phyloP scores from a whole-genome alignment of 2,113 vertebrate species.

The Microcebus griseorufus region DNA sequence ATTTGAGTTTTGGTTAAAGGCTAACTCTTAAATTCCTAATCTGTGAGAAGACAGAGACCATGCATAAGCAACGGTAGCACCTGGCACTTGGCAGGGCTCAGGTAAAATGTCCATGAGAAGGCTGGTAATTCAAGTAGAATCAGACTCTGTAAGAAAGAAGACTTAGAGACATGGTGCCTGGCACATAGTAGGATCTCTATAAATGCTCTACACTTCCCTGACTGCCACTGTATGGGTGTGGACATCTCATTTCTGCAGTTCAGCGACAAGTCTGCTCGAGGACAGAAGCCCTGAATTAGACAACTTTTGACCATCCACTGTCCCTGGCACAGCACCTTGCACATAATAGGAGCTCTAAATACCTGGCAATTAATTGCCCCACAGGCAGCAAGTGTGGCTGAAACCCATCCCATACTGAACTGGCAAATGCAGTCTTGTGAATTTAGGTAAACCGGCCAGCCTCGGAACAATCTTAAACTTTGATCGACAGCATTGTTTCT shows the following conservation, averaged over 20 bases:
- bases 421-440: neutral
- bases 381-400: neutral
- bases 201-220: neutral
- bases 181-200: neutral
- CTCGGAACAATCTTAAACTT: neutral
- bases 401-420: neutral
- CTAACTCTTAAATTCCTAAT: slow-evolving; percentile 52
- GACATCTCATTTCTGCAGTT: neutral
- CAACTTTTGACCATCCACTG: neutral
- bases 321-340: neutral
- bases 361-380: neutral
- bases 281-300: neutral
- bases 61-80: neutral
- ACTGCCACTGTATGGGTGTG: neutral
- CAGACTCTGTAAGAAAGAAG: neutral
- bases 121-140: neutral
- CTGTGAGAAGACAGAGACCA: slow-evolving; percentile 48
- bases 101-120: neutral
- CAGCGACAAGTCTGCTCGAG: neutral
- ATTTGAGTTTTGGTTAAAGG: slow-evolving; percentile 57
- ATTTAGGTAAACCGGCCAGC: neutral
- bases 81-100: neutral
- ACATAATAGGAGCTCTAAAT: neutral
- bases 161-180: neutral
- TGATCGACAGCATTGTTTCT: neutral